Evolutionary conservation across 2,113 vertebrate genomes (phyloP), one percentile per base, ranked within the genome.

Genomic region (Macquaria ambigua): DNA sequence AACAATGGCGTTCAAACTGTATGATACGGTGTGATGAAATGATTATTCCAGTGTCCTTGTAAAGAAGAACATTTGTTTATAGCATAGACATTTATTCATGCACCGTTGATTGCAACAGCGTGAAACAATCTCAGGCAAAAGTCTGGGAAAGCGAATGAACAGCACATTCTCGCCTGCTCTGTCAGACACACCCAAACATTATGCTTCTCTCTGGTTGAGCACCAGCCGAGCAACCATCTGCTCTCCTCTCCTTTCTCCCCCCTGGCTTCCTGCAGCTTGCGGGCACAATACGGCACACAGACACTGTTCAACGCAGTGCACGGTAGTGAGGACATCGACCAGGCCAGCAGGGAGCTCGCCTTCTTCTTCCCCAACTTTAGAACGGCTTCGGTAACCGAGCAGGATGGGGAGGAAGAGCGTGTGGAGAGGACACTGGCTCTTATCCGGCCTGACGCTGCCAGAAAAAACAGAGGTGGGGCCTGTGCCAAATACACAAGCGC

Each of bases 241-340:
- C 85, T 94, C 88, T 90, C 77, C 90, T 85, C 83, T 89, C 69
- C 82, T 85, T 71, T 88, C 88, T 83, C 74, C 74, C 84, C 89
- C 62, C 52, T 82, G 83, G 84, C 81, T 76, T 89, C 88, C 90
- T 86, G 84, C 91, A 98, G 97, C 91, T 95, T 98, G 89, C 96
- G 96, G 72, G 96, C 96, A 78, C 97, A 96, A 90, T 97, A 97
- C 52, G 96, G 97, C 89, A 97, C 96, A 52, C 94, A 96, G 87
- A 92, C 95, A 70, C 95, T 96, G 83, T 96, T 95, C 79, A 97
- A 97, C 41, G 97, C 96, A 23, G 89, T 97, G 82, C 97, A 97
- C 8, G 96, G 97, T 74, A 97, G 97, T 80, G 86, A 74, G 83
- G 93, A 96, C 90, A 68, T 74, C 16, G 94, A 96, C 63, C 96